phyloP scores from a whole-genome alignment of 2,797 vertebrate genomes.

The Eurystomus glaucurus region DNA sequence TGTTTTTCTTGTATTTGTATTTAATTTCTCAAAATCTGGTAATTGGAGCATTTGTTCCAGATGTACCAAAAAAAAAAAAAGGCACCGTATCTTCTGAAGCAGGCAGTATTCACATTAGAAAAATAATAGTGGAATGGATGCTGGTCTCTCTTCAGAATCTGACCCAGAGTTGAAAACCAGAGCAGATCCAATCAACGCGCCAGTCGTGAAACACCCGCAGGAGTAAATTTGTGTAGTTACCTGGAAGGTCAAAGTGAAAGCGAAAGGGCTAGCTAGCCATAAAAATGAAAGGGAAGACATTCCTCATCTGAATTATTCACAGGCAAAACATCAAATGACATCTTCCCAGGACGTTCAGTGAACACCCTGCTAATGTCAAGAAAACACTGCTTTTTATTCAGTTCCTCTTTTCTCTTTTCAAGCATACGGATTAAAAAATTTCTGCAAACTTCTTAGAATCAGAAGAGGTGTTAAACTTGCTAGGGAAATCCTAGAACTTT shows the following conservation, averaged over 20 bases:
- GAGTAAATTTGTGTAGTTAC: not conserved
- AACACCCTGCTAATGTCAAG: not conserved
- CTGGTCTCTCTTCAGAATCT: not conserved
- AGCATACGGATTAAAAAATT: not conserved
- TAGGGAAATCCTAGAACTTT: not conserved
- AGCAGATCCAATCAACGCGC: not conserved
- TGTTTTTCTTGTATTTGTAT: not conserved
- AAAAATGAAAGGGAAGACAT: not conserved
- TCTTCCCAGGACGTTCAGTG: not conserved
- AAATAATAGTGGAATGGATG: not conserved
- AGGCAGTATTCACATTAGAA: not conserved
- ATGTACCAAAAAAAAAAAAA: not conserved
- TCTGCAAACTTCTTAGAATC: not conserved
- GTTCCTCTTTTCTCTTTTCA: not conserved
- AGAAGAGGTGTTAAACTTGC: not conserved
- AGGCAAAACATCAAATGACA: not conserved
- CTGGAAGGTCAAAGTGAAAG: constrained; percentile 15
- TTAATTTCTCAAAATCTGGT: constrained; percentile 15
- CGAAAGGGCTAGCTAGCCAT: not conserved
- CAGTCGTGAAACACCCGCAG: not conserved
- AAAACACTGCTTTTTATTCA: not conserved
- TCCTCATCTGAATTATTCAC: not conserved
- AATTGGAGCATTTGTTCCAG: not conserved
- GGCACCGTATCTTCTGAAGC: not conserved
- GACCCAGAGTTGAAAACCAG: not conserved